Evolutionary conservation across 30 jellyfish, hydroid and myxozoan species (phyloP).

Genomic region (Haliclystus octoradiatus): DNA sequence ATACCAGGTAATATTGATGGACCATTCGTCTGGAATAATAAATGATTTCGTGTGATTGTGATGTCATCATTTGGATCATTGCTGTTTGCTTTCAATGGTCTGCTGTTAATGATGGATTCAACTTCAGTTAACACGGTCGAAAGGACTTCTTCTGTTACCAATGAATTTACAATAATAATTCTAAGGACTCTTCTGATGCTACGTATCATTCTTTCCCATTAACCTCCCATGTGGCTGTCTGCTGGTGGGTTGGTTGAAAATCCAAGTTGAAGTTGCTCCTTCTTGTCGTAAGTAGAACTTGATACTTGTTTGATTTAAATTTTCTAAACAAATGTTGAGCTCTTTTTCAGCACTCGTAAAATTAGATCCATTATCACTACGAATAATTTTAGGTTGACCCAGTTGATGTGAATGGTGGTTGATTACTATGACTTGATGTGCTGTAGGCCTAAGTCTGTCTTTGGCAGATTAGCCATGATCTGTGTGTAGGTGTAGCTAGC

Average conservation of each 20-base stretch:
- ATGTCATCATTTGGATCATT: constrained; percentile 31
- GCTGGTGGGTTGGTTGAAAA: constrained; percentile 42
- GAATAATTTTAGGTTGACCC: no score
- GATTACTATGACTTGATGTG: no score
- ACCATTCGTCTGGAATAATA: constrained; percentile 13
- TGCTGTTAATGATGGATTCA: constrained; percentile 21
- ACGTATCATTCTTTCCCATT: constrained; percentile 39
- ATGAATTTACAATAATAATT: constrained; percentile 11
- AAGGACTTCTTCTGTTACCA: constrained; percentile 28
- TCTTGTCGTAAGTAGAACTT: no score
- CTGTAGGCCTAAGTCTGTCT: no score
- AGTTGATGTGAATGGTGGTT: no score
- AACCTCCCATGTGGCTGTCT: constrained; percentile 46
- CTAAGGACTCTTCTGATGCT: constrained; percentile 17
- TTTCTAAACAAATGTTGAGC: background rate
- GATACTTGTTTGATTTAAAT: constrained; percentile 20
- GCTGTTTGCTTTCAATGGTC: constrained; percentile 34
- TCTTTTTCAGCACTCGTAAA: constrained; percentile 7
- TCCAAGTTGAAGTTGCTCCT: constrained; percentile 21
- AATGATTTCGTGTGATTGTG: constrained; percentile 43
- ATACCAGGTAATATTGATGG: constrained; percentile 21
- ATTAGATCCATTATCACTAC: no score
- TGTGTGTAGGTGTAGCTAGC: constrained; percentile 8
- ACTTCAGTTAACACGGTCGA: constrained; percentile 38
- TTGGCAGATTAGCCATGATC: constrained; percentile 21